phyloP scores from a whole-genome alignment of 2,888 invertebrate species.

The Petrolisthes manimaculis region DNA sequence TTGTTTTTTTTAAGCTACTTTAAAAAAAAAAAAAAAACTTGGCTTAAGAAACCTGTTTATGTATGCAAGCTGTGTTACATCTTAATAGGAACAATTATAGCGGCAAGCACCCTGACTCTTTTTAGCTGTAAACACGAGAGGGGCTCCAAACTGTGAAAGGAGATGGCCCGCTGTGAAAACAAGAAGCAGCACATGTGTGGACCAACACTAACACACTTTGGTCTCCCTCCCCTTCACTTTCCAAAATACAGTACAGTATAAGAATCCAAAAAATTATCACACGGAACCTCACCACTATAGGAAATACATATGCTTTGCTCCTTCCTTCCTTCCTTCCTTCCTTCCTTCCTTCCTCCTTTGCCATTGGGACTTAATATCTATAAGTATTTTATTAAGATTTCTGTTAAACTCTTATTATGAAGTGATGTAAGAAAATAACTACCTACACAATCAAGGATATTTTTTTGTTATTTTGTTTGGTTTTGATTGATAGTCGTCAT shows the following conservation, averaged over 20 bases:
- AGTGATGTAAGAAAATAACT: constrained; percentile 62
- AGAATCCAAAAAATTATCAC: constrained; percentile 64
- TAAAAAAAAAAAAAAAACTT: constrained; percentile 26
- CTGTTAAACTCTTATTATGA: constrained; percentile 50
- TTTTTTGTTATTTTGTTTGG: constrained; percentile 8
- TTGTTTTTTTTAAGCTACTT: constrained; percentile 48
- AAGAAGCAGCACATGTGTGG: constrained; percentile 29
- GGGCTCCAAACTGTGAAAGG: constrained; percentile 57
- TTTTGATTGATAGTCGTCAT: constrained; percentile 58
- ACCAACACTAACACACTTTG: constrained; percentile 57
- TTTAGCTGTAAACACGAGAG: constrained; percentile 26
- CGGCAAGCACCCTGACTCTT: constrained; percentile 58
- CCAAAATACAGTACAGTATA: constrained; percentile 50
- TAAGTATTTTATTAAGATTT: constrained; percentile 32
- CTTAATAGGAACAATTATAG: constrained; percentile 62
- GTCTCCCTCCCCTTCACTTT: constrained; percentile 59
- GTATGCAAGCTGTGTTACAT: constrained; percentile 62
- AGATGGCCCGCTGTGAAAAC: constrained; percentile 54
- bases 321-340: constrained; percentile 9
- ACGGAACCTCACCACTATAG: constrained; percentile 61
- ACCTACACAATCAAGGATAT: constrained; percentile 57
- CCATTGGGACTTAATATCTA: constrained; percentile 59
- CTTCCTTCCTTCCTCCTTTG: constrained; percentile 60
- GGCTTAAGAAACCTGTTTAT: constrained; percentile 40
- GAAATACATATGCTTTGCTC: constrained; percentile 41